Base-by-base conservation (phyloP, 2,888 invertebrate species). In the Nasonovia ribisnigri region DNA sequence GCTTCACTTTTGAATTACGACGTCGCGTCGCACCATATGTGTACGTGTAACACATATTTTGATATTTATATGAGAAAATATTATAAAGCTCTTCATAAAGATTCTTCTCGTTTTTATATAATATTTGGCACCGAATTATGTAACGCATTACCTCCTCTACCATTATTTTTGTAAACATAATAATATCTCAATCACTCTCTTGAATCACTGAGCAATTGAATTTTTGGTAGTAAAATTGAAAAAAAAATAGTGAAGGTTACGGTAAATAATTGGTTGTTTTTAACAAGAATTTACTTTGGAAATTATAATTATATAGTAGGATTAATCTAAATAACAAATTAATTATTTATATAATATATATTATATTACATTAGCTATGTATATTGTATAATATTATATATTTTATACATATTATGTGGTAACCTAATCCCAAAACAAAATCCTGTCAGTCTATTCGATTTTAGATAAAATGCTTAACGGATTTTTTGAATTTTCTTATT, bases 11-110 rank as follows among this genome's bases (percentile, higher is more conserved):
- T 57, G 84, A 90, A 57, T 90, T 77, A 93, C 42, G 54, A 57
- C 11, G 54, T 26, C 42, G 42, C 88, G 24, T 36, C 88, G 54
- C 6, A 77, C 77, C 77, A 26, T 88, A 42, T 57, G 54, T 42
- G 86, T 77, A 77, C 46, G 43, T 29, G 86, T 86, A 86, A 86
- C 86, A 77, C 67, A 77, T 77, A 77, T 77, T 77, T 77, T 77
- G 77, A 77, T 77, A 77, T 77, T 36, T 77, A 77, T 77, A 20
- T 77, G 77, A 77, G 77, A 36, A 77, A 77, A 77, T 77, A 77
- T 77, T 77, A 77, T 36, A 36, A 77, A 77, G 3, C 20, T 36
- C 36, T 77, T 77, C 77, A 8, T 36, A 42, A 42, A 36, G 20
- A 77, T 36, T 77, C 77, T 77, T 77, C 8, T 77, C 8, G 20